Percentiles rank a stretch among this genome's conserved stretches.
These are phyloP conservation scores for Holcopasites calliopsidis DNA, from an alignment of 1,140 invertebrate species.

Conservation along the genomic window DNA sequence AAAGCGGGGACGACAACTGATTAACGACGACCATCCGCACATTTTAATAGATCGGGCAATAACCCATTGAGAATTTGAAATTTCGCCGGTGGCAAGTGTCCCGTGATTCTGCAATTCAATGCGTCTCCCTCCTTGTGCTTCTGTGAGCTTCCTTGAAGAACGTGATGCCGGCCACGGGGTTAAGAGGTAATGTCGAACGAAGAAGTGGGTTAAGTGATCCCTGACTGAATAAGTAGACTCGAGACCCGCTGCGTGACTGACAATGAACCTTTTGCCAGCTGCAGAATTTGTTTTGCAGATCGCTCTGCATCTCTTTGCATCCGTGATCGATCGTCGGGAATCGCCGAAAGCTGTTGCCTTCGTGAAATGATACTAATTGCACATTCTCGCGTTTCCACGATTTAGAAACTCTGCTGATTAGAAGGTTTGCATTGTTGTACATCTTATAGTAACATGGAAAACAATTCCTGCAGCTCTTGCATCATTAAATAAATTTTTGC, in stretches of 20 bases:
- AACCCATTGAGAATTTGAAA: not conserved
- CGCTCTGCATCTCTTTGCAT: not conserved
- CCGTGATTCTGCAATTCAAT: slow-evolving; percentile 43
- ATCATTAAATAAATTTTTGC: too few relatives aligned
- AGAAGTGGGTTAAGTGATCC: slow-evolving; percentile 49
- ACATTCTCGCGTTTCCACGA: too few relatives aligned
- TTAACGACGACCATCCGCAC: not conserved
- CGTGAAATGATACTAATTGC: too few relatives aligned
- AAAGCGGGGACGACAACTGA: too few relatives aligned
- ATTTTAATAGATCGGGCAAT: not conserved
- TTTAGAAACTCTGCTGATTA: too few relatives aligned
- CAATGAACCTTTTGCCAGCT: slow-evolving; percentile 41
- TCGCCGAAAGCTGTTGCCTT: slow-evolving; percentile 1
- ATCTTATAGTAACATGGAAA: too few relatives aligned
- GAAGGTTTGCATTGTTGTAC: too few relatives aligned
- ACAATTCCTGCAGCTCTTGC: too few relatives aligned
- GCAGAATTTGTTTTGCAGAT: slow-evolving; percentile 50
- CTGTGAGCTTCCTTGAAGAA: slow-evolving; percentile 25
- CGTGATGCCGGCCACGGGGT: slow-evolving; percentile 36
- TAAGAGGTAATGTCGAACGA: slow-evolving; percentile 26
- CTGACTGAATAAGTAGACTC: slow-evolving; percentile 39
- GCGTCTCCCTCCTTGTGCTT: not conserved
- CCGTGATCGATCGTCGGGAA: slow-evolving; percentile 15
- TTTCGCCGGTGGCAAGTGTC: slow-evolving; percentile 7
- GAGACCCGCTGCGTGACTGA: slow-evolving; percentile 34